Conservation (phyloP, 2,113 vertebrate species). For the Sinocyclocheilus anshuiensis region DNA sequence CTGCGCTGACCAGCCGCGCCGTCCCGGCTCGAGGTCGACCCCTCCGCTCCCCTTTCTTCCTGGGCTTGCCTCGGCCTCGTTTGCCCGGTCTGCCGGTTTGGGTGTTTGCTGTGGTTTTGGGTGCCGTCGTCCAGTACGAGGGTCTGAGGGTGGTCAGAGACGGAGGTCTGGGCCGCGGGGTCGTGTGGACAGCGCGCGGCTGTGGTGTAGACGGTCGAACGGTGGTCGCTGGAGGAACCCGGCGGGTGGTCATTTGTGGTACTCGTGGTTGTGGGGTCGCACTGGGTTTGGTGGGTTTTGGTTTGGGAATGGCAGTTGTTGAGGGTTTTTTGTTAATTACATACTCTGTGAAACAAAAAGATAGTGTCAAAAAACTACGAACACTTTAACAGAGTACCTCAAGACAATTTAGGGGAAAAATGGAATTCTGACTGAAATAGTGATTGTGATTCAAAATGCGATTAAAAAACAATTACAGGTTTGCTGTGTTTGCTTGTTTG, state of each 20-base stretch:
- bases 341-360: constrained; percentile 69
- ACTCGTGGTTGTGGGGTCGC: constrained; percentile 23
- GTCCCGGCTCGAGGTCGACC: constrained; percentile 63
- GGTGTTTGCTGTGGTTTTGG: constrained; percentile 52
- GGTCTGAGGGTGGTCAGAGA: constrained; percentile 54
- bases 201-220: constrained; percentile 44
- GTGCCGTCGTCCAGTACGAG: constrained; percentile 47
- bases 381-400: too few relatives aligned
- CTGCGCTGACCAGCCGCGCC: constrained; percentile 70
- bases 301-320: constrained; percentile 62
- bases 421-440: neutral
- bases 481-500: neutral
- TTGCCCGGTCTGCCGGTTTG: constrained; percentile 63
- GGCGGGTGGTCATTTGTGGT: constrained; percentile 44
- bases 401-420: too few relatives aligned
- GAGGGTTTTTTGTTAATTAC: constrained; percentile 74
- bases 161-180: constrained; percentile 20
- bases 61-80: constrained; percentile 41
- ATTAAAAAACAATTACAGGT: neutral
- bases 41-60: constrained; percentile 30
- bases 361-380: neutral
- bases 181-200: constrained; percentile 24
- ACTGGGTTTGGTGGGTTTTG: constrained; percentile 42
- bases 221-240: constrained; percentile 37
- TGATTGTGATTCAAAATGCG: too few relatives aligned